phyloP scores from a whole-genome alignment of 2,797 vertebrate genomes.

The Sebastes nivosus region DNA sequence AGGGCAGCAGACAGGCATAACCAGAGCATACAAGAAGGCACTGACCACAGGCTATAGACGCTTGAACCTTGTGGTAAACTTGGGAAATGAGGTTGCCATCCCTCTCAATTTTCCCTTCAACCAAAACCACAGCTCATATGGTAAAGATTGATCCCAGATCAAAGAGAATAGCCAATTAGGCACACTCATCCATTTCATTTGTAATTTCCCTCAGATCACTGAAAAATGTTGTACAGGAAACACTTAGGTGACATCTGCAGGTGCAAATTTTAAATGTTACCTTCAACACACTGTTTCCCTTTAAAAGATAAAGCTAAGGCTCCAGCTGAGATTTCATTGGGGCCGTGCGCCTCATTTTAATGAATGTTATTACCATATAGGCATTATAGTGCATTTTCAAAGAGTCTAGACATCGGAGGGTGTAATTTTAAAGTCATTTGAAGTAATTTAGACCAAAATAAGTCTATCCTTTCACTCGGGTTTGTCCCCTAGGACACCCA shows the following conservation, averaged over 20 bases:
- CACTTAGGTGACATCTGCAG: conserved; percentile 69
- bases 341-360: conserved; percentile 51
- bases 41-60: conserved; percentile 76
- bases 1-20: conserved; percentile 59
- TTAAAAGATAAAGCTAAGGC: conserved; percentile 24
- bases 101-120: conserved; percentile 75
- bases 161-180: conserved; percentile 78
- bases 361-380: conserved; percentile 58
- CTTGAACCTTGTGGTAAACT: conserved; percentile 80
- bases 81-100: conserved; percentile 81
- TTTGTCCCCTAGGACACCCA: conserved; percentile 71
- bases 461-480: conserved; percentile 61
- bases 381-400: conserved; percentile 42
- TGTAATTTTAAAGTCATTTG: conserved; percentile 73
- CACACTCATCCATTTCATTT: conserved; percentile 70
- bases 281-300: conserved; percentile 2
- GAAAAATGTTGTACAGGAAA: conserved; percentile 62
- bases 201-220: conserved; percentile 58
- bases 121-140: conserved; percentile 75
- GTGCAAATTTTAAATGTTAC: conserved; percentile 63
- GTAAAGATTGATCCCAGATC: conserved; percentile 78
- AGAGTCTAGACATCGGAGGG: conserved; percentile 55
- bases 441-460: conserved; percentile 66
- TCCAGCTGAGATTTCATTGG: conserved; percentile 32
- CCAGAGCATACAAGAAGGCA: conserved; percentile 54